Evolutionary conservation across 2,113 vertebrate species (phyloP).

Genomic region (Zosterops hypoxanthus): DNA sequence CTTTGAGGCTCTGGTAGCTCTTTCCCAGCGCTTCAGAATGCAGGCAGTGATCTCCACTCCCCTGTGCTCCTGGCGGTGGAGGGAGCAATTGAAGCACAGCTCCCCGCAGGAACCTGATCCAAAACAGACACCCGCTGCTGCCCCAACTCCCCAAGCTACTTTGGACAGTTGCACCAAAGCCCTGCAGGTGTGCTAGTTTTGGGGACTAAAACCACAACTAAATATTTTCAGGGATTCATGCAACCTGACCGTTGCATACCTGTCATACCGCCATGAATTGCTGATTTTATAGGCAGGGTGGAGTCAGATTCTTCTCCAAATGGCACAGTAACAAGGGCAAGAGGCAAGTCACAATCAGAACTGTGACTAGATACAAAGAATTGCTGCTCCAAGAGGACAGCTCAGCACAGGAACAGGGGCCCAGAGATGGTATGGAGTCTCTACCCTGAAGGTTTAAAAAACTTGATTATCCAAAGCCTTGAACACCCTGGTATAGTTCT

Average conservation of each 20-base stretch:
- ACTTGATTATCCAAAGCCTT: background rate
- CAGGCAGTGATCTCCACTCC: rapidly evolving
- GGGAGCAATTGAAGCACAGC: background rate
- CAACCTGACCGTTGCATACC: background rate
- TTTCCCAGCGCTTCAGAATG: background rate
- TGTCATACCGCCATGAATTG: background rate
- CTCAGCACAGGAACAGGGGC: background rate
- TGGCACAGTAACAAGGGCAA: rapidly evolving
- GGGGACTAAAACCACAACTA: background rate
- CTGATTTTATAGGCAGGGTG: background rate
- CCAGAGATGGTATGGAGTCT: background rate
- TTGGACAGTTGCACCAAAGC: background rate
- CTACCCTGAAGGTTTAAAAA: background rate
- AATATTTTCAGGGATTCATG: background rate
- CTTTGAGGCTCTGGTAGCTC: background rate
- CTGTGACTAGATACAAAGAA: background rate
- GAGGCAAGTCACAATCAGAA: background rate
- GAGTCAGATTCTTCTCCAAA: background rate
- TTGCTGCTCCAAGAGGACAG: background rate
- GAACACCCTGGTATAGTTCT: background rate
- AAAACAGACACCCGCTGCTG: background rate
- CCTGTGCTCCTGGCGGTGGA: background rate
- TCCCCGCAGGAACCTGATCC: background rate
- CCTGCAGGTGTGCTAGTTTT: background rate
- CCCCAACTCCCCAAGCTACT: background rate